Evolutionary conservation across 2,113 vertebrate genomes (phyloP).

Genomic region (Nothocercus nigrocapillus): DNA sequence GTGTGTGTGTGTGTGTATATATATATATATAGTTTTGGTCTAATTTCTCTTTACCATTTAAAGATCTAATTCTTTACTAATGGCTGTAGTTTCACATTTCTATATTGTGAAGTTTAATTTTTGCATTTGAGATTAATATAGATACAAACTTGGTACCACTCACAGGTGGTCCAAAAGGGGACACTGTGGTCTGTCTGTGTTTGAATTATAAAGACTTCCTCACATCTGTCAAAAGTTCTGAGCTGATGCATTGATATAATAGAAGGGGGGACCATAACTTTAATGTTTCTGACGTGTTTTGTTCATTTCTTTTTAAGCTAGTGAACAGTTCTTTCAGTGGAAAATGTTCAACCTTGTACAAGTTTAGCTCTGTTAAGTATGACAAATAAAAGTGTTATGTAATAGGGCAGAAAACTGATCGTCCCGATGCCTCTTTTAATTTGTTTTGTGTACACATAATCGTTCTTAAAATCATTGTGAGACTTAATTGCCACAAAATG

Average conservation of each 20-base stretch:
- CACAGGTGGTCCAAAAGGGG: neutral
- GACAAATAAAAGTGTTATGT: slow-evolving; percentile 7
- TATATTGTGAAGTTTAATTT: neutral
- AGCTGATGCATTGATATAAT: neutral
- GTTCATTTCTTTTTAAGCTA: neutral
- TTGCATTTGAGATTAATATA: neutral
- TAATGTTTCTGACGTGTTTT: neutral
- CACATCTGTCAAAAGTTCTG: neutral
- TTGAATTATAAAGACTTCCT: neutral
- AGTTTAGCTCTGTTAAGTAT: slow-evolving; percentile 31
- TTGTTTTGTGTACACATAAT: neutral
- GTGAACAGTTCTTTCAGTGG: neutral
- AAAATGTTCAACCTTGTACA: slow-evolving; percentile 21
- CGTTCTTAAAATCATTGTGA: neutral
- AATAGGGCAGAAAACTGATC: slow-evolving; percentile 1
- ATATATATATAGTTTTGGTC: neutral
- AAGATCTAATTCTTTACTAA: neutral
- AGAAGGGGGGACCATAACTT: neutral
- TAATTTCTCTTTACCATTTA: neutral
- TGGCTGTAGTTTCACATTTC: slow-evolving; percentile 8
- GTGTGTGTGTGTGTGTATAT: too few relatives aligned
- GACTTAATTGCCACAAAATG: neutral
- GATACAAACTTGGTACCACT: neutral
- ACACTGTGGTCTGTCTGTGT: neutral
- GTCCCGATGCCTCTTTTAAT: neutral